Percentiles rank a stretch among this genome's conserved stretches.
Evolutionary conservation across 2,888 invertebrate species (phyloP).

Genomic region (Chloroclysta siterata): DNA sequence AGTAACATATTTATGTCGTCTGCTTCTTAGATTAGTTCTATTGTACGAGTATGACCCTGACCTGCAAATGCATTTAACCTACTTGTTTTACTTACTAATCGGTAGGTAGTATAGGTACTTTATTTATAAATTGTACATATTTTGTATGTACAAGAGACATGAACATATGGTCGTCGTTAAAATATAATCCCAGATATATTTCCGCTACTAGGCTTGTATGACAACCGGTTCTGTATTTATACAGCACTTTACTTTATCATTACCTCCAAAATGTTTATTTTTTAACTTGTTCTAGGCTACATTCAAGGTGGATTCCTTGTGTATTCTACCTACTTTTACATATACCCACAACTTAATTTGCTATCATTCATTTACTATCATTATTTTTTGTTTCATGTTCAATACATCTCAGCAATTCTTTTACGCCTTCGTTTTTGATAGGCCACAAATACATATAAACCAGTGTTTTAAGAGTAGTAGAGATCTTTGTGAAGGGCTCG

Average conservation of each 20-base stretch:
- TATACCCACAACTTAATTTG: background rate
- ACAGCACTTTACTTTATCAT: conserved; percentile 19
- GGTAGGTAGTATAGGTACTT: too few species aligned
- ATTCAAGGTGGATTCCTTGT: conserved; percentile 14
- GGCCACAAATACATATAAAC: too few species aligned
- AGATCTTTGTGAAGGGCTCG: too few species aligned
- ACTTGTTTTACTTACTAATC: too few species aligned
- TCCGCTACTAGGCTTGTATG: conserved; percentile 12
- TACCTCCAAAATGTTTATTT: conserved; percentile 25
- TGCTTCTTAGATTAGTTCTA: background rate
- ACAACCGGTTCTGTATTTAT: conserved; percentile 22
- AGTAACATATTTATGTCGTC: too few species aligned
- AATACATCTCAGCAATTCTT: too few species aligned
- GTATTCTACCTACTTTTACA: background rate
- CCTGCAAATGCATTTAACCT: background rate
- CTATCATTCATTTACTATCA: too few species aligned
- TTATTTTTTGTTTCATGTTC: too few species aligned
- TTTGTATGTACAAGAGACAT: background rate
- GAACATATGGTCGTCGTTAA: background rate
- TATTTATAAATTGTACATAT: too few species aligned
- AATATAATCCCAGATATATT: conserved; percentile 6
- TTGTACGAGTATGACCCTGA: background rate
- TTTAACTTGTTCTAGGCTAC: conserved; percentile 21
- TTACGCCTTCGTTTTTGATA: too few species aligned
- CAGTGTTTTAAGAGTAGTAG: too few species aligned